A percentile compares a stretch with the other conserved stretches of the same genome.
Conservation (phyloP, 53 echinoderm and acorn worm species). For the Actinopyga echinites region DNA sequence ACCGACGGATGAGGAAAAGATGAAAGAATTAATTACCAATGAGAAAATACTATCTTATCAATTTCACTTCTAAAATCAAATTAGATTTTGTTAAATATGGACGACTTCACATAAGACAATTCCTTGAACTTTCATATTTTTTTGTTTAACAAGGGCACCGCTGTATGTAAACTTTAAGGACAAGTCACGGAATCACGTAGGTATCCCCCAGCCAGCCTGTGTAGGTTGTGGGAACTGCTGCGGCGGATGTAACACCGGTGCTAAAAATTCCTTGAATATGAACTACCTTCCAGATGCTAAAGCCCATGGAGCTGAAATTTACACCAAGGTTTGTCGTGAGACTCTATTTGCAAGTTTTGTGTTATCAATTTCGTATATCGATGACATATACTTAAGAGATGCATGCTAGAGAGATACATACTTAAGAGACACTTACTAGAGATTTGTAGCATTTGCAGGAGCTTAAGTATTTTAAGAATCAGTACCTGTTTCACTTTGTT, state of each 20-base stretch:
- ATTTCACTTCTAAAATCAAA: no score
- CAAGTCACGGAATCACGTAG: conserved; percentile 68
- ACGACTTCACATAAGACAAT: not conserved
- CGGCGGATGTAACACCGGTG: conserved; percentile 86
- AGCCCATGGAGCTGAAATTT: conserved; percentile 77
- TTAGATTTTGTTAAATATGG: no score
- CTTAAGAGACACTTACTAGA: no score
- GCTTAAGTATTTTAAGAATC: no score
- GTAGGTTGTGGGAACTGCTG: conserved; percentile 85
- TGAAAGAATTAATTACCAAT: no score
- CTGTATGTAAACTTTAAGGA: conserved; percentile 79
- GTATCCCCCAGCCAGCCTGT: conserved; percentile 86
- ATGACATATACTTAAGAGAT: no score
- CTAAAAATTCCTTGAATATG: conserved; percentile 87
- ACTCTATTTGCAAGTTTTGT: not conserved
- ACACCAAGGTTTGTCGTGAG: conserved; percentile 59
- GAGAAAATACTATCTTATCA: no score
- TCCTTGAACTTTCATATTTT: not conserved
- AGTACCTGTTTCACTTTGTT: no score
- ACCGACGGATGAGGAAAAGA: no score
- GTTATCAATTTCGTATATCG: no score
- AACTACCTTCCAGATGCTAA: conserved; percentile 87
- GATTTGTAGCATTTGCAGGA: no score
- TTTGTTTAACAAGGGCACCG: conserved; percentile 52
- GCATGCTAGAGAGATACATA: no score